A percentile compares a stretch with the other conserved stretches of the same genome.
Evolutionary conservation across 1,140 invertebrate genomes (phyloP).

Genomic region (Ips typographus): DNA sequence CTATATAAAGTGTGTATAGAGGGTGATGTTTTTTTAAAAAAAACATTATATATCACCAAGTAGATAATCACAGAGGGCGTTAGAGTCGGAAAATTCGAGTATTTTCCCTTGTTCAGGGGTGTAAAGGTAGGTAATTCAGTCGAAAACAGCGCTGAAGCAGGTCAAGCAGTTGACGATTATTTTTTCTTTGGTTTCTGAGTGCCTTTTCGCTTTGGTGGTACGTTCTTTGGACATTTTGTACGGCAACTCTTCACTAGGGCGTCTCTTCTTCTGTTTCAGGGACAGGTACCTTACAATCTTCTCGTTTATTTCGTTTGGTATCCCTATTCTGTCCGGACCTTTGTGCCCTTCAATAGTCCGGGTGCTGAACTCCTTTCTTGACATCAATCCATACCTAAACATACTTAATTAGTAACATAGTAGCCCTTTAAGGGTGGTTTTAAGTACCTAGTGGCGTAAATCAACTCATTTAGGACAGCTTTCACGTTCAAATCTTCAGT

Average conservation of each 20-base stretch:
- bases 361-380: slow-evolving; percentile 44
- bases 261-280: slow-evolving; percentile 41
- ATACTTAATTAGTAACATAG: not conserved
- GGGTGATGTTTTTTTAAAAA: too few relatives aligned
- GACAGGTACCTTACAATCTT: slow-evolving; percentile 45
- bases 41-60: too few relatives aligned
- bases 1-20: too few relatives aligned
- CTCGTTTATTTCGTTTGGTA: slow-evolving; percentile 45
- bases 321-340: slow-evolving; percentile 46
- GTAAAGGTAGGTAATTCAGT: slow-evolving; percentile 38
- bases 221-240: slow-evolving; percentile 41
- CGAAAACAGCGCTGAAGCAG: slow-evolving; percentile 50
- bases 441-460: slow-evolving; percentile 43
- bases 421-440: not conserved
- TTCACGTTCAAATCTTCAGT: slow-evolving; percentile 39
- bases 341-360: slow-evolving; percentile 41
- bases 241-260: slow-evolving; percentile 39
- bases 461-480: slow-evolving; percentile 43
- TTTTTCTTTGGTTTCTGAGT: slow-evolving; percentile 41
- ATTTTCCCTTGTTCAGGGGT: not conserved
- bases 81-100: slow-evolving; percentile 1
- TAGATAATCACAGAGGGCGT: slow-evolving; percentile 10
- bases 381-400: slow-evolving; percentile 47
- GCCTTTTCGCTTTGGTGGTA: slow-evolving; percentile 14
- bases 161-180: slow-evolving; percentile 47